phyloP scores from a whole-genome alignment of 2,888 invertebrate genomes.

The Lagria hirta region DNA sequence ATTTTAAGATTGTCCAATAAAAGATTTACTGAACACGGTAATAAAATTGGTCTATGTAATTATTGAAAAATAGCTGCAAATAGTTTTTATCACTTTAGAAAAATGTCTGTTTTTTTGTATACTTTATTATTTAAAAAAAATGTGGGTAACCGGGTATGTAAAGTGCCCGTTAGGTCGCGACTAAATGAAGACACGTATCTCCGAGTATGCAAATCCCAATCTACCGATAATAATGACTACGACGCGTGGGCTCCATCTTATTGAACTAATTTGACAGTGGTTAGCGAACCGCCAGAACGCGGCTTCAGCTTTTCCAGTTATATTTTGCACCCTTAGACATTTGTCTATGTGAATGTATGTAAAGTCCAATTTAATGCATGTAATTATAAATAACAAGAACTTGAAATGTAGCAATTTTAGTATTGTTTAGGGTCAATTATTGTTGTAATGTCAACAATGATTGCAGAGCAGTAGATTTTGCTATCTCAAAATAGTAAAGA shows the following conservation, averaged over 20 bases:
- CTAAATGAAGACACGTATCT: conserved; percentile 52
- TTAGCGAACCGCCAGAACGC: conserved; percentile 46
- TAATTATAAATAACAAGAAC: conserved; percentile 28
- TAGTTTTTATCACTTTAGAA: background rate
- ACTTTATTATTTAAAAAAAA: background rate
- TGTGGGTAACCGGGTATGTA: conserved; percentile 27
- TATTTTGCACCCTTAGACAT: conserved; percentile 40
- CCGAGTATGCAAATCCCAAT: conserved; percentile 51
- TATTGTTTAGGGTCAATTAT: too few relatives aligned
- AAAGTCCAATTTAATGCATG: conserved; percentile 34
- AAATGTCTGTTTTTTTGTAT: background rate
- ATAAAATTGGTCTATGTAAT: background rate
- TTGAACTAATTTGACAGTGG: conserved; percentile 57
- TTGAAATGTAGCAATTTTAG: background rate
- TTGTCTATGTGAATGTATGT: conserved; percentile 24
- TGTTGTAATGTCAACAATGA: too few relatives aligned
- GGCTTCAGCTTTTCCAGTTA: conserved; percentile 46
- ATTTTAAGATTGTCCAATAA: too few relatives aligned
- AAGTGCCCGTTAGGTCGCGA: conserved; percentile 48
- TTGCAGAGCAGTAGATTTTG: too few relatives aligned
- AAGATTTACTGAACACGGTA: background rate
- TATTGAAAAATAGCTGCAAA: background rate
- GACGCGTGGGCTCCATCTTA: conserved; percentile 58
- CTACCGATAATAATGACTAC: conserved; percentile 54
- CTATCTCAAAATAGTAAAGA: too few relatives aligned